phyloP scores from a whole-genome alignment of 1,140 invertebrate genomes.

The Ectropis grisescens region DNA sequence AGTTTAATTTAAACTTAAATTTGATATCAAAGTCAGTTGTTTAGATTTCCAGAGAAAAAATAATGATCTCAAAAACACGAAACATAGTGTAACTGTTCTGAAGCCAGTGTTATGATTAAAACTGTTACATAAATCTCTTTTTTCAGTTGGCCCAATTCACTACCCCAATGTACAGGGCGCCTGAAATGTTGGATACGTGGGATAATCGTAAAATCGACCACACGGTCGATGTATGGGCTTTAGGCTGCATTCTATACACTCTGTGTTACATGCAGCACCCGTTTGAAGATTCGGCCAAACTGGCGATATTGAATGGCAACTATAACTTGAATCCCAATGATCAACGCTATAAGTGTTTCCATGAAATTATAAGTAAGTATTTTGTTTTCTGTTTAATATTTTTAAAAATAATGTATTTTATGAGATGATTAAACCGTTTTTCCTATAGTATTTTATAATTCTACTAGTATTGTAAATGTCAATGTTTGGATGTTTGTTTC shows the following conservation, averaged over 20 bases:
- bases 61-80: too few relatives aligned
- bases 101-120: too few relatives aligned
- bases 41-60: too few relatives aligned
- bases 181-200: conserved; percentile 98
- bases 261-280: conserved; percentile 96
- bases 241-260: conserved; percentile 95
- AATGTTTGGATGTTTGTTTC: too few relatives aligned
- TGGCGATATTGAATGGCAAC: conserved; percentile 97
- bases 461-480: too few relatives aligned
- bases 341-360: conserved; percentile 85
- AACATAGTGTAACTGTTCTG: too few relatives aligned
- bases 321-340: conserved; percentile 88
- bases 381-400: conserved; percentile 5
- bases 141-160: conserved; percentile 72
- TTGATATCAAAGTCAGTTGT: too few relatives aligned
- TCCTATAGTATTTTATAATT: too few relatives aligned
- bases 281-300: conserved; percentile 96
- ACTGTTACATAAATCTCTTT: neutral
- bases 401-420: conserved; percentile 2
- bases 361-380: conserved; percentile 90
- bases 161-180: conserved; percentile 91
- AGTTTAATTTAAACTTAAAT: too few relatives aligned
- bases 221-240: conserved; percentile 94
- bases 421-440: too few relatives aligned
- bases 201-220: conserved; percentile 93